phyloP scores from a whole-genome alignment of 2,113 vertebrate genomes.

The Arvicanthis niloticus region DNA sequence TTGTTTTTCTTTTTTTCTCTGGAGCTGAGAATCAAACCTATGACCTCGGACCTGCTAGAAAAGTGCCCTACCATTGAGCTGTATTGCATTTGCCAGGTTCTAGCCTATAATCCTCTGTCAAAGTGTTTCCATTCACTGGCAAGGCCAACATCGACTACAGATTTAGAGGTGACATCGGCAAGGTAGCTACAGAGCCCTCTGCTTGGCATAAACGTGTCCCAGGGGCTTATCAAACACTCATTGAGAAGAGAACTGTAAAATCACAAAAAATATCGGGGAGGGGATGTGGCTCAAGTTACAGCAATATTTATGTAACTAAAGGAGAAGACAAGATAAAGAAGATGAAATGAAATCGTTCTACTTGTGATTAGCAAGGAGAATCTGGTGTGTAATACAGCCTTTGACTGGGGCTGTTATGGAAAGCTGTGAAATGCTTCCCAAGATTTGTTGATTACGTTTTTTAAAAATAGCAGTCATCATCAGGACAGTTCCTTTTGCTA shows the following conservation, averaged over 20 bases:
- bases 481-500: conserved; percentile 33
- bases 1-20: no score
- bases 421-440: conserved; percentile 44
- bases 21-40: background rate
- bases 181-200: background rate
- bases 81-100: background rate
- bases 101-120: no score
- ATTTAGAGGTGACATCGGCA: background rate
- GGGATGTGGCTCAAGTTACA: conserved; percentile 39
- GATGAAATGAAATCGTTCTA: conserved; percentile 20
- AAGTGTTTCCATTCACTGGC: background rate
- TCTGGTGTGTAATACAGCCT: background rate
- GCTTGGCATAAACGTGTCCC: background rate
- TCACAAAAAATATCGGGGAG: conserved; percentile 19
- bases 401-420: background rate
- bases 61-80: background rate
- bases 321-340: conserved; percentile 34
- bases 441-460: conserved; percentile 40
- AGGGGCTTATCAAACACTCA: conserved; percentile 52
- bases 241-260: conserved; percentile 46
- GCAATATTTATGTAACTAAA: conserved; percentile 27
- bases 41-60: background rate
- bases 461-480: conserved; percentile 31
- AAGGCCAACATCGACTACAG: background rate
- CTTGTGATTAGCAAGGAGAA: conserved; percentile 13